A percentile compares a stretch with the other conserved stretches of the same genome.
phyloP scores from a whole-genome alignment of 64 coral and sea anemone species.

The Pachyseris speciosa region DNA sequence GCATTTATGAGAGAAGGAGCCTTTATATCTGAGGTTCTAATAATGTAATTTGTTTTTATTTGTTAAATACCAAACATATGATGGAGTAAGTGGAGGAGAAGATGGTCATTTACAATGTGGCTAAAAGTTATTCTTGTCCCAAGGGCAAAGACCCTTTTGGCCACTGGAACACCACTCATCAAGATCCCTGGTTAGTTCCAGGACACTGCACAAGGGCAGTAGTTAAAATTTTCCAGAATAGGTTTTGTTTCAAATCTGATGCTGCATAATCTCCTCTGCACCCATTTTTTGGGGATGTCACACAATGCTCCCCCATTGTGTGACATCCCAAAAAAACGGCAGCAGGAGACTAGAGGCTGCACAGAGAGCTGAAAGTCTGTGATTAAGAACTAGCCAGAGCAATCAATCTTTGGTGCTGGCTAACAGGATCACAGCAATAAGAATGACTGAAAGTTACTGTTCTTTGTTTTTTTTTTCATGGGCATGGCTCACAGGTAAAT shows the following conservation, averaged over 20 bases:
- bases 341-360: background rate
- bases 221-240: background rate
- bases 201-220: background rate
- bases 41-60: background rate
- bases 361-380: background rate
- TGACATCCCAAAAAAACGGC: background rate
- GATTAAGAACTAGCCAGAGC: background rate
- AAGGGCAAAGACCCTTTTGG: background rate
- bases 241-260: background rate
- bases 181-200: background rate
- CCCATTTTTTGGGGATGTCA: background rate
- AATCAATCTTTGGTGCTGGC: background rate
- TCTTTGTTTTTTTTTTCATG: background rate
- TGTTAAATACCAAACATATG: background rate
- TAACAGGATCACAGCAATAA: background rate
- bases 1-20: too few species aligned
- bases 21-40: background rate
- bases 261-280: background rate
- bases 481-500: background rate
- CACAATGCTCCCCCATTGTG: background rate
- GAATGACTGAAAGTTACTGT: background rate
- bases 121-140: background rate
- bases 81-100: background rate
- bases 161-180: background rate
- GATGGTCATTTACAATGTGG: background rate